phyloP scores from a whole-genome alignment of 1,140 invertebrate species.

The Ostrea denselamellosa region DNA sequence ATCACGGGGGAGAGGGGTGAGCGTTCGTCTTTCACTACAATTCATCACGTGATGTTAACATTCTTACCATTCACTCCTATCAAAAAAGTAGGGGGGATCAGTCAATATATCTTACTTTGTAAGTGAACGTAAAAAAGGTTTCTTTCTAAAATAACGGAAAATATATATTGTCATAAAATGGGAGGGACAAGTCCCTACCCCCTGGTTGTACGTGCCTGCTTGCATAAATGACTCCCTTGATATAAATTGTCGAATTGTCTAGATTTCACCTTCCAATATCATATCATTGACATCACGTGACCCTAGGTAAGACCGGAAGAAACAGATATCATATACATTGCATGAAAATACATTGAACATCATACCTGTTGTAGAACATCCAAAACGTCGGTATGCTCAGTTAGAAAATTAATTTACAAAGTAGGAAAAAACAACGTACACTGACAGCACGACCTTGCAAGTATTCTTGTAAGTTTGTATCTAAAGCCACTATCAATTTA shows the following conservation, averaged over 20 bases:
- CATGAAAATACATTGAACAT: neutral
- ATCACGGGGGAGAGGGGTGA: too few relatives aligned
- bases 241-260: neutral
- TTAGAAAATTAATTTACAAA: neutral
- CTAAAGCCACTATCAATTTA: neutral
- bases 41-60: too few relatives aligned
- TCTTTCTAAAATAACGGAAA: too few relatives aligned
- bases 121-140: too few relatives aligned
- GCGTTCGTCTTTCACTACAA: too few relatives aligned
- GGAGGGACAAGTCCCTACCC: too few relatives aligned
- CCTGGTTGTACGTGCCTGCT: too few relatives aligned
- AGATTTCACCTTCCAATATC: neutral
- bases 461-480: conserved; percentile 14
- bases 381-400: neutral
- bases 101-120: too few relatives aligned
- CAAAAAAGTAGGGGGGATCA: too few relatives aligned
- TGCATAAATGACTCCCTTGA: too few relatives aligned
- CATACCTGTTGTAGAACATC: neutral
- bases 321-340: neutral
- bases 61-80: too few relatives aligned
- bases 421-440: neutral
- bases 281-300: neutral
- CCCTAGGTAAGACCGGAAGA: neutral
- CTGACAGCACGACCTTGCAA: neutral
- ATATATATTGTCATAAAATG: too few relatives aligned